These are phyloP conservation scores for Probaryconus sp. DNA, from an alignment of 1,140 invertebrate genomes.

Conservation along the genomic window DNA sequence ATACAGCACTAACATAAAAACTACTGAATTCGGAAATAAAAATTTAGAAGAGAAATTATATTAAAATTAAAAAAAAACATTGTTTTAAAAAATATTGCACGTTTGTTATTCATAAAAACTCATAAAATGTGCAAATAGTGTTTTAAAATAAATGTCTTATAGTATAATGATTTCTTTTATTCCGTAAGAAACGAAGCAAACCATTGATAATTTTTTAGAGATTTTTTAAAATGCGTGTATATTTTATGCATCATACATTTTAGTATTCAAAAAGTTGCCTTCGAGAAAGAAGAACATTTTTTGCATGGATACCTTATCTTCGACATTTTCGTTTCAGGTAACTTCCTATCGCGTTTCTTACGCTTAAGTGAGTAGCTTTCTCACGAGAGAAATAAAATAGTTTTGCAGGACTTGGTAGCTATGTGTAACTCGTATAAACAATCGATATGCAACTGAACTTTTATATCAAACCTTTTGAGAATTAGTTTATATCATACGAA, in stretches of 20 bases:
- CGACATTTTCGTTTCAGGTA: constrained; percentile 55
- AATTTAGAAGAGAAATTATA: too few relatives aligned
- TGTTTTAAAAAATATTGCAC: too few relatives aligned
- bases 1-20: too few relatives aligned
- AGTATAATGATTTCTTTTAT: too few relatives aligned
- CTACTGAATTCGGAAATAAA: too few relatives aligned
- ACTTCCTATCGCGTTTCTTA: constrained; percentile 60
- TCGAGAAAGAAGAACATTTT: constrained; percentile 43
- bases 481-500: constrained; percentile 16
- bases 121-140: too few relatives aligned
- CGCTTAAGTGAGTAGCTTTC: constrained; percentile 54
- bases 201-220: not conserved
- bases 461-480: constrained; percentile 25
- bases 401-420: constrained; percentile 15
- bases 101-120: too few relatives aligned
- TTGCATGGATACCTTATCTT: constrained; percentile 47
- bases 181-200: too few relatives aligned
- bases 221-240: constrained; percentile 11
- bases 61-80: too few relatives aligned
- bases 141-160: too few relatives aligned
- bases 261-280: constrained; percentile 23
- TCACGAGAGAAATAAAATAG: constrained; percentile 50
- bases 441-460: constrained; percentile 12
- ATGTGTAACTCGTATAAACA: constrained; percentile 14
- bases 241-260: constrained; percentile 31